These are phyloP conservation scores for Digitonthophagus gazella DNA, from an alignment of 2,888 invertebrate genomes.

Conservation along the genomic window DNA sequence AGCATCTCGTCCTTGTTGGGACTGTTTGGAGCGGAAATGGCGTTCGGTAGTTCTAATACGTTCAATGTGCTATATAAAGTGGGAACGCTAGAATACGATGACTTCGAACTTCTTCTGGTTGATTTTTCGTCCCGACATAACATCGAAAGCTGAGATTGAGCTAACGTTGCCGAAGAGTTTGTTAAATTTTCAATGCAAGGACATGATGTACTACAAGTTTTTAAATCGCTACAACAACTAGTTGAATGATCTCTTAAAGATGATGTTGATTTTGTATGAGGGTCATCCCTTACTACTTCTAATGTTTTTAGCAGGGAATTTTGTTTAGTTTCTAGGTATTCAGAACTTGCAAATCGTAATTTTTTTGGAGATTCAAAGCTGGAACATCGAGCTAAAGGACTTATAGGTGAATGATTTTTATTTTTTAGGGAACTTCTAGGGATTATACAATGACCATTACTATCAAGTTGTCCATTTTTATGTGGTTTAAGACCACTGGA, in stretches of 20 bases:
- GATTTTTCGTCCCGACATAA: constrained; percentile 37
- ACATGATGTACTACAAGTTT: constrained; percentile 64
- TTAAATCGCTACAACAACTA: constrained; percentile 49
- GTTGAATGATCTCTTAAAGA: constrained; percentile 54
- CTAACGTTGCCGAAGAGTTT: constrained; percentile 45
- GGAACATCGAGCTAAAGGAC: constrained; percentile 64
- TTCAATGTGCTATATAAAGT: constrained; percentile 41
- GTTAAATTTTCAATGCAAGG: constrained; percentile 66
- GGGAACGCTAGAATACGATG: constrained; percentile 45
- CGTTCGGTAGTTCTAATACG: constrained; percentile 38
- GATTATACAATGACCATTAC: constrained; percentile 41
- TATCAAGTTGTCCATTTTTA: constrained; percentile 36
- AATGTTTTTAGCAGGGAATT: constrained; percentile 51
- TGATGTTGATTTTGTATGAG: constrained; percentile 54
- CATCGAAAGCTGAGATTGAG: constrained; percentile 45
- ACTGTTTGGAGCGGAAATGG: constrained; percentile 46
- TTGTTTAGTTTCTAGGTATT: constrained; percentile 57
- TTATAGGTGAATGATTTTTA: constrained; percentile 58
- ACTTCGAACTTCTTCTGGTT: constrained; percentile 28
- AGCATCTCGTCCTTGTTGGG: constrained; percentile 34
- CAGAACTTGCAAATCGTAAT: constrained; percentile 73
- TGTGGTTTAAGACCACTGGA: constrained; percentile 41
- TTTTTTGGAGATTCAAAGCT: constrained; percentile 84
- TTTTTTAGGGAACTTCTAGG: constrained; percentile 72
- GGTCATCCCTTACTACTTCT: constrained; percentile 60